phyloP scores from a whole-genome alignment of 2,113 vertebrate species.

The Rostratula benghalensis region DNA sequence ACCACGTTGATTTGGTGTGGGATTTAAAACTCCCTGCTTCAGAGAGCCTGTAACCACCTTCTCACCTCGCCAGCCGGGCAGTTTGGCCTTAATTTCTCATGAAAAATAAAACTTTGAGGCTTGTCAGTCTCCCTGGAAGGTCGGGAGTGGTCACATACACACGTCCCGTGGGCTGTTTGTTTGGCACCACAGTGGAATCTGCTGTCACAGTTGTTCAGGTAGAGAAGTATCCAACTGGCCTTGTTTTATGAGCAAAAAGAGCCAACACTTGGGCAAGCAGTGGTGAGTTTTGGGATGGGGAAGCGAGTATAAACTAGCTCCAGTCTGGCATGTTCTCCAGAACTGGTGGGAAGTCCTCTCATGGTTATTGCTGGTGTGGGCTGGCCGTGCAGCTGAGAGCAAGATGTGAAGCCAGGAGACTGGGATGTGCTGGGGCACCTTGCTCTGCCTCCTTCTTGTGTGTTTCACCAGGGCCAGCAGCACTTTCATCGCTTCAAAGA shows the following conservation, averaged over 20 bases:
- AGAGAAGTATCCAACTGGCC: not conserved
- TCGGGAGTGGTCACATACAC: not conserved
- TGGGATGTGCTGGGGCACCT: not conserved
- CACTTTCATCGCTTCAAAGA: not conserved
- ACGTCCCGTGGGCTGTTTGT: too few species aligned
- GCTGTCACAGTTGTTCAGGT: not conserved
- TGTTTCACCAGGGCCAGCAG: not conserved
- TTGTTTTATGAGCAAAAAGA: not conserved
- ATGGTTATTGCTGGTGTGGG: not conserved
- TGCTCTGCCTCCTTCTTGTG: not conserved
- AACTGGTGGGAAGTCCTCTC: not conserved
- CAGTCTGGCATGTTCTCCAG: not conserved
- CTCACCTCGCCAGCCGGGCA: not conserved
- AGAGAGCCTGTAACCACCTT: not conserved
- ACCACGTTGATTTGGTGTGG: not conserved
- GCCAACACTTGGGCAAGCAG: not conserved
- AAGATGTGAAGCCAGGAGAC: fast-evolving
- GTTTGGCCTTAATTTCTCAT: not conserved
- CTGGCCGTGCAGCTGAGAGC: fast-evolving
- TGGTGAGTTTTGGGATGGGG: not conserved
- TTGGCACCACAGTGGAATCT: not conserved
- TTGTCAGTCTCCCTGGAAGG: not conserved
- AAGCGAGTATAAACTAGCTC: not conserved
- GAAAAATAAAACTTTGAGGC: not conserved
- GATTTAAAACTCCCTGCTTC: not conserved